phyloP scores from a whole-genome alignment of 2,888 invertebrate genomes.

The Pardosa pseudoannulata region DNA sequence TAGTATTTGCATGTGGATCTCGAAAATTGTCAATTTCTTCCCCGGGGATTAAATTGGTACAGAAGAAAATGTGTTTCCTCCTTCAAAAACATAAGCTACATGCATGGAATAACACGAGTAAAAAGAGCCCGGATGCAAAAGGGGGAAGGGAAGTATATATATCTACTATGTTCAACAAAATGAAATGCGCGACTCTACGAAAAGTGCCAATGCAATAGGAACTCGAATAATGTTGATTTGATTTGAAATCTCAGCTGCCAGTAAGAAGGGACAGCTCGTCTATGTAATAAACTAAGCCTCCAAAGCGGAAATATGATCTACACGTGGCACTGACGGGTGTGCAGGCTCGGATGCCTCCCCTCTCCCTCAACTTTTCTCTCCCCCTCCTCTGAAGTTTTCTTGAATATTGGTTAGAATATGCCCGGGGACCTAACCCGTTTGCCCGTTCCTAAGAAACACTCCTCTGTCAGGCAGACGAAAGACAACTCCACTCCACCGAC shows the following conservation, averaged over 20 bases:
- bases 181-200: constrained; percentile 49
- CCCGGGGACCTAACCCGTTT: constrained; percentile 32
- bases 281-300: constrained; percentile 69
- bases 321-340: constrained; percentile 62
- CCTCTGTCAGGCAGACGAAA: constrained; percentile 59
- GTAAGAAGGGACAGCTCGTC: constrained; percentile 52
- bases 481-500: constrained; percentile 68
- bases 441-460: constrained; percentile 54
- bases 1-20: constrained; percentile 50
- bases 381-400: constrained; percentile 33
- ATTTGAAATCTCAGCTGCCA: constrained; percentile 72
- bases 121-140: constrained; percentile 19
- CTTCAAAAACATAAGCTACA: constrained; percentile 24
- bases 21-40: constrained; percentile 67
- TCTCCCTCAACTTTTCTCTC: constrained; percentile 1
- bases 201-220: constrained; percentile 45
- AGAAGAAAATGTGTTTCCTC: constrained; percentile 28
- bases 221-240: constrained; percentile 68
- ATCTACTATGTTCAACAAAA: constrained; percentile 62
- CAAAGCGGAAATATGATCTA: constrained; percentile 70
- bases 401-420: constrained; percentile 66
- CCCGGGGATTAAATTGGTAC: constrained; percentile 41
- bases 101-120: constrained; percentile 41
- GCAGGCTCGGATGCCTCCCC: constrained; percentile 4
- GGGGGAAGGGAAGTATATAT: not conserved